These are phyloP conservation scores for Squalus acanthias DNA, from an alignment of 2,797 vertebrate genomes.

Conservation along the genomic window DNA sequence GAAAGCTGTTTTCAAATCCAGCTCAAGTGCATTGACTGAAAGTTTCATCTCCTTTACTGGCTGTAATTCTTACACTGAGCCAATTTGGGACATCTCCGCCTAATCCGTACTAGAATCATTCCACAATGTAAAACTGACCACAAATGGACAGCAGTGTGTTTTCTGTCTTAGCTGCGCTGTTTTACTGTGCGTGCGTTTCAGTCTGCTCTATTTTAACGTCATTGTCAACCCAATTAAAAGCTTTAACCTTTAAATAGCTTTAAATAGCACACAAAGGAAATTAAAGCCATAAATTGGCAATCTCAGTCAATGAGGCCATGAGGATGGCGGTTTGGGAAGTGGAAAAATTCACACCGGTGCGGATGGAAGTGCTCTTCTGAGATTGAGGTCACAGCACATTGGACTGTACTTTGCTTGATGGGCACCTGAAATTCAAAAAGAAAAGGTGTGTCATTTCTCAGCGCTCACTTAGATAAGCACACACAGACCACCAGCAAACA, in stretches of 20 bases:
- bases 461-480: not conserved
- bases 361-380: not conserved
- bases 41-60: not conserved
- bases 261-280: not conserved
- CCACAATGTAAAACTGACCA: not conserved
- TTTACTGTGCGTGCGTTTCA: not conserved
- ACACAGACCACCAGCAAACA: not conserved
- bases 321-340: not conserved
- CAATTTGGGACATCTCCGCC: not conserved
- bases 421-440: not conserved
- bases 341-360: not conserved
- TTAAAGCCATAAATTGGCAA: not conserved
- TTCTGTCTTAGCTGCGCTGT: not conserved
- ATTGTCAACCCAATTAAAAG: not conserved
- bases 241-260: not conserved
- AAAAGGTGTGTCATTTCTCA: not conserved
- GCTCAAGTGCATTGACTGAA: not conserved
- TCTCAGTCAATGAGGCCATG: not conserved
- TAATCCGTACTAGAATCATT: not conserved
- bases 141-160: not conserved
- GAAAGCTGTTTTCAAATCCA: not conserved
- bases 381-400: not conserved
- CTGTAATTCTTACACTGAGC: not conserved
- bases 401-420: not conserved
- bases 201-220: not conserved